Conservation (phyloP, 2,797 vertebrate species). For the Typhlichthys subterraneus region DNA sequence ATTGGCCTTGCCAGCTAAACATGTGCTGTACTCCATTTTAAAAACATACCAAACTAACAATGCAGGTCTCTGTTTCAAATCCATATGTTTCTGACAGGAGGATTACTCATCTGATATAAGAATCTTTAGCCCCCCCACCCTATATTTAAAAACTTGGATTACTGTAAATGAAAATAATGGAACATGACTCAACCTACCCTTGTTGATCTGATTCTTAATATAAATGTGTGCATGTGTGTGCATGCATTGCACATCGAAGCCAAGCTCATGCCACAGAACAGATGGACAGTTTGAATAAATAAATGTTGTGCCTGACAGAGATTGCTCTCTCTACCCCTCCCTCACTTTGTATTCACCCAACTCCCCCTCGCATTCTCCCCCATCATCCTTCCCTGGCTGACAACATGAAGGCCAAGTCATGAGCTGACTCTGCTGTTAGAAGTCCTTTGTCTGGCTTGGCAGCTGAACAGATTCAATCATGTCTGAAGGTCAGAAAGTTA, state of each 20-base stretch:
- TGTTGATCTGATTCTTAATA: conserved; percentile 2
- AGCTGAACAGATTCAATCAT: conserved; percentile 69
- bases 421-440: conserved; percentile 61
- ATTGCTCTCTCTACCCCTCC: conserved; percentile 16
- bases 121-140: no score
- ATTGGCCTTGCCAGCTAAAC: neutral
- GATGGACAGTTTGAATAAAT: conserved; percentile 79
- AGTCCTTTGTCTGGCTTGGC: conserved; percentile 61
- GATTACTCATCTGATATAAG: no score
- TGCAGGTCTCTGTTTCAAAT: neutral
- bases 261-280: conserved; percentile 65
- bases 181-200: conserved; percentile 3
- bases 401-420: conserved; percentile 63
- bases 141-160: conserved; percentile 2
- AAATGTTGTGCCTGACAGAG: conserved; percentile 64
- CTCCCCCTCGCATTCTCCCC: conserved; percentile 1
- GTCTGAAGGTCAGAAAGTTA: conserved; percentile 73
- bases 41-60: neutral
- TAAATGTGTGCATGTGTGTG: conserved; percentile 13
- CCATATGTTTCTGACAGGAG: conserved; percentile 1
- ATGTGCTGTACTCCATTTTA: neutral
- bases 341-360: conserved; percentile 5
- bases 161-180: conserved; percentile 14
- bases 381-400: conserved; percentile 24
- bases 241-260: conserved; percentile 27